These are phyloP conservation scores for Xestia rhomboidea DNA, from an alignment of 2,888 invertebrate species.

Conservation along the genomic window DNA sequence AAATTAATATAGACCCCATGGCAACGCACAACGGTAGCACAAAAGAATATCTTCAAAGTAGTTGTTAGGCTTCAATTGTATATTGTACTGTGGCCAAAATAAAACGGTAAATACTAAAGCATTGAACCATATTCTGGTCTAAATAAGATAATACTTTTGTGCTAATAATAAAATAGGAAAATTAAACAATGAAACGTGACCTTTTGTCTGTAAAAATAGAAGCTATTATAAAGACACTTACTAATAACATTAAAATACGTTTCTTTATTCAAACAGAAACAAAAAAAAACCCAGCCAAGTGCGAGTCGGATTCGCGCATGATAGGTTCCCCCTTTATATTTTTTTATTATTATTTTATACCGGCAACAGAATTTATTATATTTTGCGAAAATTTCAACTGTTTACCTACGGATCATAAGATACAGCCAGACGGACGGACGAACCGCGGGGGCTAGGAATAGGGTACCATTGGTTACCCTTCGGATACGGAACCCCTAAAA, in stretches of 20 bases:
- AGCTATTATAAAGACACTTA: background rate
- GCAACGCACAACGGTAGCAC: background rate
- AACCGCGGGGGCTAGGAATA: no score
- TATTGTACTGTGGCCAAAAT: conserved; percentile 8
- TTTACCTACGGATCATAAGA: no score
- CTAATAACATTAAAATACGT: background rate
- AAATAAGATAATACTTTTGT: conserved; percentile 12
- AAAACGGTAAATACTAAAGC: background rate
- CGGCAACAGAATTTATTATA: no score
- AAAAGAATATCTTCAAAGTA: conserved; percentile 5
- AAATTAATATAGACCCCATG: background rate
- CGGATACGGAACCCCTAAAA: no score
- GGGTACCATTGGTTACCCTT: no score
- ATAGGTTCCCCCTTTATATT: no score
- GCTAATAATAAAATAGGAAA: background rate
- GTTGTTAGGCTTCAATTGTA: background rate
- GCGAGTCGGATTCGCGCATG: no score
- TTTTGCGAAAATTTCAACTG: no score
- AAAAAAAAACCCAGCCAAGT: no score
- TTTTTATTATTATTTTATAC: no score
- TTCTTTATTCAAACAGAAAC: background rate
- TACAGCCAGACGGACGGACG: no score
- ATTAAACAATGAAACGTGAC: background rate
- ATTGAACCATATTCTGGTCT: background rate
- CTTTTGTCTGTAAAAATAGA: background rate